Conservation (phyloP, 2,797 vertebrate genomes). For the Dromococcyx pavoninus region DNA sequence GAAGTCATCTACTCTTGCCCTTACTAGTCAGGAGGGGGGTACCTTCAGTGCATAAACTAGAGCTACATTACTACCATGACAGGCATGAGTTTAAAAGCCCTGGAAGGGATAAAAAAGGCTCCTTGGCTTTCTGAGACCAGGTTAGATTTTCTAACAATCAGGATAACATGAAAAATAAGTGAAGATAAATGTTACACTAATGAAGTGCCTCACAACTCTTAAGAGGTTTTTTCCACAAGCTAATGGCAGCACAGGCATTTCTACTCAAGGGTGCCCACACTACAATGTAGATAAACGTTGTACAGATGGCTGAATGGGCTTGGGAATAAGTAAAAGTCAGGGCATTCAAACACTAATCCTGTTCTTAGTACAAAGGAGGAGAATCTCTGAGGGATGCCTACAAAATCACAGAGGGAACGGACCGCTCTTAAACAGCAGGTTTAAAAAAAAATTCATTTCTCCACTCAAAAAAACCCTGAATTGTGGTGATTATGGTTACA, state of each 20-base stretch:
- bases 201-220: not conserved
- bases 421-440: not conserved
- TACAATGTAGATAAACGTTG: not conserved
- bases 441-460: not conserved
- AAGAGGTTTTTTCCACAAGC: not conserved
- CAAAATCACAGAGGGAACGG: not conserved
- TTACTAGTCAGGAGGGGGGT: not conserved
- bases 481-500: not conserved
- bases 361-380: not conserved
- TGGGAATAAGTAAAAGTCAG: not conserved
- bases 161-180: not conserved
- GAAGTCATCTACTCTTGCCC: not conserved
- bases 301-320: accelerated
- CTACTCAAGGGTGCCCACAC: not conserved
- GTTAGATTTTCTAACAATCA: not conserved
- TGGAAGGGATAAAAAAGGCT: not conserved
- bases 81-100: not conserved
- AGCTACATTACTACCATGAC: accelerated
- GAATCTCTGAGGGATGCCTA: not conserved
- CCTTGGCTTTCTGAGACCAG: not conserved
- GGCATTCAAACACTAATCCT: not conserved
- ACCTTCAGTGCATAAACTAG: not conserved
- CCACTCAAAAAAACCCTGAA: not conserved
- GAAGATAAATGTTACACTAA: not conserved
- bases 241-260: not conserved